A percentile compares a stretch with the other conserved stretches of the same genome.
Evolutionary conservation across 2,113 vertebrate genomes (phyloP).

Genomic region (Arenaria interpres): DNA sequence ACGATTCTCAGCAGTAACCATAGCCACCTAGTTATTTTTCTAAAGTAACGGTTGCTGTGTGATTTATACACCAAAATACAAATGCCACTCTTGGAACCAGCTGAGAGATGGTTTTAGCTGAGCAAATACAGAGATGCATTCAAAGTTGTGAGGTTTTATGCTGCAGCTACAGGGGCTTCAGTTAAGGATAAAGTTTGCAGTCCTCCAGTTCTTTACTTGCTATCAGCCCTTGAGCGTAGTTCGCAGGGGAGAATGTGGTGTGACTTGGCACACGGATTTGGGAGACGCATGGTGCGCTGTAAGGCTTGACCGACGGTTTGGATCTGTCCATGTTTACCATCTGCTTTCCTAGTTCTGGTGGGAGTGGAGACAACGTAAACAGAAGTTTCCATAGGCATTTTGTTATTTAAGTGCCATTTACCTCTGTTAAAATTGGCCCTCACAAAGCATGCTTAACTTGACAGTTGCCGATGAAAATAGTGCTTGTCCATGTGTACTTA

Average conservation of each 20-base stretch:
- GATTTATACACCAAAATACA: not conserved
- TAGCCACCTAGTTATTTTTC: not conserved
- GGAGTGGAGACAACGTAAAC: not conserved
- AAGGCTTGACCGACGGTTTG: not conserved
- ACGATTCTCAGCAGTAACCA: not conserved
- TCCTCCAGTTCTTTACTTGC: not conserved
- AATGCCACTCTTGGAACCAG: not conserved
- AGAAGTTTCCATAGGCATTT: not conserved
- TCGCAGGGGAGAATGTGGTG: not conserved
- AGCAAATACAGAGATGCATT: not conserved
- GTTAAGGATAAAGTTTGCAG: not conserved
- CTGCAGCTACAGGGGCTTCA: not conserved
- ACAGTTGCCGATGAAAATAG: not conserved
- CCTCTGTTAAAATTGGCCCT: not conserved
- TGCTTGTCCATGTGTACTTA: not conserved
- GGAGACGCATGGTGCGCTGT: not conserved
- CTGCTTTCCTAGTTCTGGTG: not conserved
- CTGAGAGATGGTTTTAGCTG: not conserved
- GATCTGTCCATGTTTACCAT: not conserved
- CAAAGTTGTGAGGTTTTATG: not conserved
- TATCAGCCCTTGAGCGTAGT: accelerated
- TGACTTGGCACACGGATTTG: not conserved
- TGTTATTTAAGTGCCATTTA: not conserved
- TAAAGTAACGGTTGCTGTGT: not conserved
- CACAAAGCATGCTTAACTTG: not conserved